phyloP scores from a whole-genome alignment of 2,888 invertebrate genomes.

The Stenotaenia linearis region DNA sequence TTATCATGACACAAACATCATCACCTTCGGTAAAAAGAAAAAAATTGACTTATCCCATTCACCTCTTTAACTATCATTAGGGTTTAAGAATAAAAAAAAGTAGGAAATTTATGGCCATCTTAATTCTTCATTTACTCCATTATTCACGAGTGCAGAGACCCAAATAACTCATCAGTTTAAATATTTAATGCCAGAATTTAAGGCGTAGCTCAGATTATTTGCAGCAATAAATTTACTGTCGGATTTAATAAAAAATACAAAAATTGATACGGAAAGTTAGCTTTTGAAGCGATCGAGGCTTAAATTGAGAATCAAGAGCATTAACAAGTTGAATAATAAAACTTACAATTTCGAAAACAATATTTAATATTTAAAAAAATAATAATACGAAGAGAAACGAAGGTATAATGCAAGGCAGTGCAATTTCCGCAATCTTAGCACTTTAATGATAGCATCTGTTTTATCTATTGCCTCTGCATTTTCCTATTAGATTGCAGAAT shows the following conservation, averaged over 20 bases:
- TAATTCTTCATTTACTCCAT: neutral
- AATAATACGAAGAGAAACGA: neutral
- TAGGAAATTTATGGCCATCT: neutral
- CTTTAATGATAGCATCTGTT: neutral
- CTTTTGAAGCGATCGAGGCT: too few relatives aligned
- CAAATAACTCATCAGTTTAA: constrained; percentile 9
- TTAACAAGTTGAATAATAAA: neutral
- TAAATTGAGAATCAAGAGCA: neutral
- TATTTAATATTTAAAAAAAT: neutral
- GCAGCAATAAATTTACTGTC: neutral
- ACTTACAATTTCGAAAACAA: neutral
- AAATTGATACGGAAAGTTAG: too few relatives aligned
- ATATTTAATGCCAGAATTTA: constrained; percentile 1
- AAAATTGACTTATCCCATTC: neutral
- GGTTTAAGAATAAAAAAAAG: neutral
- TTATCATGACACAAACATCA: too few relatives aligned
- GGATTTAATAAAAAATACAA: neutral
- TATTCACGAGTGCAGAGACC: neutral
- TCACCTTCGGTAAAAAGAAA: too few relatives aligned
- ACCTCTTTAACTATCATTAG: neutral
- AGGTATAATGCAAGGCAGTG: neutral
- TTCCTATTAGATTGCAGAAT: neutral
- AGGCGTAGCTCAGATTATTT: neutral
- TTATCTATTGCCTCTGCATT: neutral
- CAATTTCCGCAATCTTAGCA: neutral